Percentiles rank a stretch among this genome's conserved stretches.
Evolutionary conservation across 2,113 vertebrate species (phyloP).

Genomic region (Oceanites oceanicus): DNA sequence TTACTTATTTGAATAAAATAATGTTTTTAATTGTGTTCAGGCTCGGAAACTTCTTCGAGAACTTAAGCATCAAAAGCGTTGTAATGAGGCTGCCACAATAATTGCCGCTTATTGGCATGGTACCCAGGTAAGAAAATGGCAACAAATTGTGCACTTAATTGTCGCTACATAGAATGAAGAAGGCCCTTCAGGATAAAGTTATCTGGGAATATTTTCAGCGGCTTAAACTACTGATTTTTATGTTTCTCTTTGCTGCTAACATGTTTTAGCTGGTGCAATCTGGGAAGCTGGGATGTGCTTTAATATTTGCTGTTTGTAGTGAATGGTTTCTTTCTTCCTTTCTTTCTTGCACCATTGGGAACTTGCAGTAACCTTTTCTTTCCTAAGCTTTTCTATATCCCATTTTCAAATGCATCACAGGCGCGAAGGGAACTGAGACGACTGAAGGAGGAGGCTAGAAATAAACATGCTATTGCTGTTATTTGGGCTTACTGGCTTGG

Average conservation of each 20-base stretch:
- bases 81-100: conserved; percentile 89
- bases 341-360: conserved; percentile 47
- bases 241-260: conserved; percentile 36
- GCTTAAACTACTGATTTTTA: conserved; percentile 35
- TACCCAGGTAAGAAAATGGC: conserved; percentile 82
- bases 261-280: neutral
- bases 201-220: neutral
- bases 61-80: conserved; percentile 92
- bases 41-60: conserved; percentile 90
- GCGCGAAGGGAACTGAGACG: conserved; percentile 94
- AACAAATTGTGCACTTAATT: neutral
- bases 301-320: conserved; percentile 8
- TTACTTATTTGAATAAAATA: neutral
- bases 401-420: conserved; percentile 85
- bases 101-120: conserved; percentile 95
- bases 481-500: conserved; percentile 99
- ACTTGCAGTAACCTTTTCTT: conserved; percentile 68
- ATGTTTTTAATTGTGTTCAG: conserved; percentile 59
- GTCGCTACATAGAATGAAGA: neutral
- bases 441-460: conserved; percentile 94
- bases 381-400: conserved; percentile 76
- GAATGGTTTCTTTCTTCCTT: conserved; percentile 28
- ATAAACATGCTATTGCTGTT: conserved; percentile 95
- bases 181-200: neutral
- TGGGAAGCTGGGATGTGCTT: conserved; percentile 62